Evolutionary conservation across 2,888 invertebrate genomes (phyloP).

Genomic region (Kuschelorhynchus macadamiae): DNA sequence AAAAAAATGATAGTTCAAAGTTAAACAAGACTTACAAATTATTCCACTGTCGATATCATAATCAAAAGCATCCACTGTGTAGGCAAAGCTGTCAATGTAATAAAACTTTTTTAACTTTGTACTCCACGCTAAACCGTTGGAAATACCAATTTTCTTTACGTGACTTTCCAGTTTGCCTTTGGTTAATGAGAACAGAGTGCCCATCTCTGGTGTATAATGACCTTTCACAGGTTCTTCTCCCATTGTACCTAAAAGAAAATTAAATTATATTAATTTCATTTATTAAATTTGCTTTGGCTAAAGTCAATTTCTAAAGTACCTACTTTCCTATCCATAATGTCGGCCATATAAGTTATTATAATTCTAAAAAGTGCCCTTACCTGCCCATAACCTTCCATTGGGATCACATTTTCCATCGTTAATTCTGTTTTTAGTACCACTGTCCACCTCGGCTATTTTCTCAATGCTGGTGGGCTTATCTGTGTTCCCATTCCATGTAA

Average conservation of each 20-base stretch:
- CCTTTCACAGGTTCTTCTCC: constrained; percentile 52
- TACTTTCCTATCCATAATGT: too few relatives aligned
- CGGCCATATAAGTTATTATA: too few relatives aligned
- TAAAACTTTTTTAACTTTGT: constrained; percentile 77
- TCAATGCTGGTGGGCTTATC: constrained; percentile 70
- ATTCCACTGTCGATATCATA: constrained; percentile 73
- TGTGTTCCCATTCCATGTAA: constrained; percentile 77
- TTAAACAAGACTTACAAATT: constrained; percentile 68
- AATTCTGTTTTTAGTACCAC: constrained; percentile 73
- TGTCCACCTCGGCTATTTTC: constrained; percentile 74
- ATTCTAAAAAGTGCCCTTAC: too few relatives aligned
- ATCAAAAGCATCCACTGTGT: constrained; percentile 76
- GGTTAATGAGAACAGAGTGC: constrained; percentile 55
- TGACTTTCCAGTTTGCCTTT: constrained; percentile 53
- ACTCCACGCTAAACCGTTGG: constrained; percentile 84
- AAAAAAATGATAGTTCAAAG: too few relatives aligned
- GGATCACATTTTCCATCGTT: constrained; percentile 88
- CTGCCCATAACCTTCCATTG: constrained; percentile 77
- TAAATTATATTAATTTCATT: too few relatives aligned
- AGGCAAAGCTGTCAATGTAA: constrained; percentile 80
- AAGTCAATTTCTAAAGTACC: too few relatives aligned
- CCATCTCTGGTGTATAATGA: constrained; percentile 52
- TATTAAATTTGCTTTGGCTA: too few relatives aligned
- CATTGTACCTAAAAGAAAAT: constrained; percentile 59
- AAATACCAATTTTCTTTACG: constrained; percentile 56